Percentiles rank a stretch among this genome's conserved stretches.
These are phyloP conservation scores for Micrastur ruficollis DNA, from an alignment of 2,797 vertebrate species.

Conservation along the genomic window DNA sequence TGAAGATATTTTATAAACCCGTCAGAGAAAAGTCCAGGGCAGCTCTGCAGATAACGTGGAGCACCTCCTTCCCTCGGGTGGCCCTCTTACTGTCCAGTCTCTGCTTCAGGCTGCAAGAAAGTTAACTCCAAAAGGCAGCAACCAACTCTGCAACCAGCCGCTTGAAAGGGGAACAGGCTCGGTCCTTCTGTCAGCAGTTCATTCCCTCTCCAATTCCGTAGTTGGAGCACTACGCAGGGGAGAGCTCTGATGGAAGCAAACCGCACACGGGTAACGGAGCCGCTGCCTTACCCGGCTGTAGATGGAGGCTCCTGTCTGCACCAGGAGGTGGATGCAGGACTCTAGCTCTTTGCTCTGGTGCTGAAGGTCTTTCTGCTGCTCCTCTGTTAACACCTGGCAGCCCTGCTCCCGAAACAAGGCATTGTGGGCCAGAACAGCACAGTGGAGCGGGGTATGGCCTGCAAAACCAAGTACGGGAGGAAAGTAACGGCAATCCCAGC, in stretches of 20 bases:
- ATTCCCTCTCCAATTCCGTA: neutral
- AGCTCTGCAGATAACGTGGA: neutral
- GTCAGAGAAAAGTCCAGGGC: neutral
- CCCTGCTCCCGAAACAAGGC: constrained; percentile 1
- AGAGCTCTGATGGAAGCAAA: neutral
- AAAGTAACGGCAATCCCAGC: fast-evolving
- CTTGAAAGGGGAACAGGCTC: neutral
- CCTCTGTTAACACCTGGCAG: neutral
- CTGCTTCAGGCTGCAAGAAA: neutral
- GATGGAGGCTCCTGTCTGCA: constrained; percentile 61
- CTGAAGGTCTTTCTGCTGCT: constrained; percentile 15
- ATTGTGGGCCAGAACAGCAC: constrained; percentile 62
- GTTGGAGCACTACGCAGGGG: neutral
- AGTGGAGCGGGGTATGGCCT: constrained; percentile 69
- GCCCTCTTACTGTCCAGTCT: neutral
- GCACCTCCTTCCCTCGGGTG: neutral
- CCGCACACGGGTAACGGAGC: fast-evolving
- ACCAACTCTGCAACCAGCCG: neutral
- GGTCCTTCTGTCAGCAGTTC: neutral
- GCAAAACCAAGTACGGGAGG: neutral
- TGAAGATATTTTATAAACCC: neutral
- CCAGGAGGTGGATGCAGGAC: constrained; percentile 58
- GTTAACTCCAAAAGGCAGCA: neutral
- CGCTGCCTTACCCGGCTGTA: constrained; percentile 33
- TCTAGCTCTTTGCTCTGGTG: constrained; percentile 37